Conservation (phyloP, 1,140 invertebrate species). For the Orussus abietinus region DNA sequence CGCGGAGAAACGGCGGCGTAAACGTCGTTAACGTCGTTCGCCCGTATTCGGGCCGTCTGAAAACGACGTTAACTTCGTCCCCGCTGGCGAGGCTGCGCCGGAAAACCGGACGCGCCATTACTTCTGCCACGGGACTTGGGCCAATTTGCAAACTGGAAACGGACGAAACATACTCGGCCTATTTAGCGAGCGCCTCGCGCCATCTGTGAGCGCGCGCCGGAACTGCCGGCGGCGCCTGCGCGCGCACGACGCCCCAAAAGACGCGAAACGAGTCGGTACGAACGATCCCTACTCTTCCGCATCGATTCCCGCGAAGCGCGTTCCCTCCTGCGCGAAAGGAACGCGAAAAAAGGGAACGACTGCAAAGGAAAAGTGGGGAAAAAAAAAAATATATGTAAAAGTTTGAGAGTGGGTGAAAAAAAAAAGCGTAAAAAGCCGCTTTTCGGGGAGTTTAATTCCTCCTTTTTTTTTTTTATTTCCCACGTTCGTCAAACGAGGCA, state of each 20-base stretch:
- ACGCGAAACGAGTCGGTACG: conserved; percentile 21
- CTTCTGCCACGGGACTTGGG: background rate
- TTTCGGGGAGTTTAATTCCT: too few species aligned
- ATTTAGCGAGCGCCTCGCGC: conserved; percentile 34
- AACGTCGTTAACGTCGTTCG: too few species aligned
- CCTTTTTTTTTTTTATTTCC: too few species aligned
- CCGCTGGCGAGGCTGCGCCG: too few species aligned
- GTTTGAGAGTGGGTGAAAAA: conserved; percentile 4
- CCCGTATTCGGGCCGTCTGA: too few species aligned
- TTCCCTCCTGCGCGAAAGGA: background rate
- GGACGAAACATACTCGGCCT: conserved; percentile 36
- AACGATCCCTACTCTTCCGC: conserved; percentile 13
- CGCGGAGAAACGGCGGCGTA: too few species aligned
- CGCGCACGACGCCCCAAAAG: conserved; percentile 19
- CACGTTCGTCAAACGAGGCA: too few species aligned
- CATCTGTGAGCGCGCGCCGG: conserved; percentile 26
- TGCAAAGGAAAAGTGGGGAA: background rate
- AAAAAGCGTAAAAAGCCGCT: too few species aligned
- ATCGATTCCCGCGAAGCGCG: background rate
- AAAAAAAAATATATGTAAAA: conserved; percentile 14
- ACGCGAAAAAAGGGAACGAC: background rate
- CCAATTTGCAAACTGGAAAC: too few species aligned
- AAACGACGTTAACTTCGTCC: too few species aligned
- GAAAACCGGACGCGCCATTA: too few species aligned
- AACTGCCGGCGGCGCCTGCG: conserved; percentile 21